Percentiles rank a stretch among this genome's conserved stretches.
Evolutionary conservation across 2,797 vertebrate genomes (phyloP).

Genomic region (Arctocebus calabarensis): DNA sequence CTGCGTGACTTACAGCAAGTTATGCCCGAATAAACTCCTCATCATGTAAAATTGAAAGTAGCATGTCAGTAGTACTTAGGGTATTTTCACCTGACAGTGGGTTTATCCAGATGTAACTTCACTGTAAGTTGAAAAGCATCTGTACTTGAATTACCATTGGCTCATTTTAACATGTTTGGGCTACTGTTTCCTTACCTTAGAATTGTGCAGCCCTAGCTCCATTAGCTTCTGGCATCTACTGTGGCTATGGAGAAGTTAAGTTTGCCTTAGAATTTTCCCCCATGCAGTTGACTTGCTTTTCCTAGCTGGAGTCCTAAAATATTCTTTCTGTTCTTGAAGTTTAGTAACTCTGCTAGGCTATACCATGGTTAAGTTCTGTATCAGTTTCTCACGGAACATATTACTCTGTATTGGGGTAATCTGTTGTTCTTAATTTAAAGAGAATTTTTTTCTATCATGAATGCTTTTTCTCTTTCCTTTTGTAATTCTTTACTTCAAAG

Average conservation of each 20-base stretch:
- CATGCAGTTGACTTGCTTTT: neutral
- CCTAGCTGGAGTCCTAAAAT: neutral
- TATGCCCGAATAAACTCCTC: neutral
- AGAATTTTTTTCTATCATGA: neutral
- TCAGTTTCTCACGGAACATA: neutral
- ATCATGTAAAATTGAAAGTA: neutral
- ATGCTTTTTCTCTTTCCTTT: neutral
- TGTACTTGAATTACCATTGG: neutral
- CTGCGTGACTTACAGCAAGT: neutral
- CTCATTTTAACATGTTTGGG: neutral
- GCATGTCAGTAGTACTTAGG: neutral
- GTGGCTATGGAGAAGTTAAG: neutral
- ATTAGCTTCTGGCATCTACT: neutral
- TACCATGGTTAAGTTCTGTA: neutral
- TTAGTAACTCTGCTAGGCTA: neutral
- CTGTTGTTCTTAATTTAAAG: neutral
- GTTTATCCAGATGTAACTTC: neutral
- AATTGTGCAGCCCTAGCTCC: neutral
- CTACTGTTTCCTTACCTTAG: neutral
- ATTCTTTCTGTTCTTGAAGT: neutral
- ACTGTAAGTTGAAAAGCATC: neutral
- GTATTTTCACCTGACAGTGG: neutral
- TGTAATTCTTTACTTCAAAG: slow-evolving; percentile 17
- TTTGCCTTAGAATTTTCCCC: neutral
- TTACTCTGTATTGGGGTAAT: neutral